These are phyloP conservation scores for Pollicipes pollicipes DNA, from an alignment of 1,140 invertebrate species.

Conservation along the genomic window DNA sequence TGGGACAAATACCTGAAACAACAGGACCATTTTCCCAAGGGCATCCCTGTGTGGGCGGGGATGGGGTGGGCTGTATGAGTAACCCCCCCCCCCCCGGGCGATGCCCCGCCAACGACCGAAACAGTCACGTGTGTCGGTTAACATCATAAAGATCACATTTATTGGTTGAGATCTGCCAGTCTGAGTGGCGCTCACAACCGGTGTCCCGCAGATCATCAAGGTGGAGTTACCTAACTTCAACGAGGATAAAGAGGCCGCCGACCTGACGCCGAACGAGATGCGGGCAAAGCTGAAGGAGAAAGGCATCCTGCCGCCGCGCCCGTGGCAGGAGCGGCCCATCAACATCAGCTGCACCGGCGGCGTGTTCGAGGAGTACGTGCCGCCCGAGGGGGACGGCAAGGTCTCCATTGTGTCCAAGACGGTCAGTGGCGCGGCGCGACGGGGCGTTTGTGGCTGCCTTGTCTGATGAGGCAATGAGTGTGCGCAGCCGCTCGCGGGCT, in stretches of 20 bases:
- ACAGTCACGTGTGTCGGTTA: constrained; percentile 3
- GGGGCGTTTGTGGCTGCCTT: too few species aligned
- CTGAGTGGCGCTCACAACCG: too few species aligned
- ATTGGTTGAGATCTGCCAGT: constrained; percentile 6
- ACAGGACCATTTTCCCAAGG: too few species aligned
- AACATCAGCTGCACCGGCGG: constrained; percentile 48
- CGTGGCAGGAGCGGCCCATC: constrained; percentile 54
- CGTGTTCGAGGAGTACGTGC: constrained; percentile 72
- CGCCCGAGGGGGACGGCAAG: constrained; percentile 91
- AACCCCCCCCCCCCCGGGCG: too few species aligned
- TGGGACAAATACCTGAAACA: too few species aligned
- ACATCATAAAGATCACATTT: neutral
- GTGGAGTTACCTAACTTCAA: constrained; percentile 48
- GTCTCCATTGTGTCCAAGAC: constrained; percentile 50
- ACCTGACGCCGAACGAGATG: constrained; percentile 38
- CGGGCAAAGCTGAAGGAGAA: constrained; percentile 52
- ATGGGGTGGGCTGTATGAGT: neutral
- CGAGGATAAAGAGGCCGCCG: constrained; percentile 28
- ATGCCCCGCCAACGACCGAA: neutral
- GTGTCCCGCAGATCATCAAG: constrained; percentile 36
- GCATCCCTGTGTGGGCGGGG: neutral
- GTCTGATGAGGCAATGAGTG: too few species aligned
- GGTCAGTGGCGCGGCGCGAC: constrained; percentile 25
- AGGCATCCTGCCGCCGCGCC: constrained; percentile 51
- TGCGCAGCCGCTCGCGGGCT: too few species aligned